A percentile compares a stretch with the other conserved stretches of the same genome.
These are phyloP conservation scores for Sebastolobus alascanus DNA, from an alignment of 2,797 vertebrate species.

Conservation along the genomic window DNA sequence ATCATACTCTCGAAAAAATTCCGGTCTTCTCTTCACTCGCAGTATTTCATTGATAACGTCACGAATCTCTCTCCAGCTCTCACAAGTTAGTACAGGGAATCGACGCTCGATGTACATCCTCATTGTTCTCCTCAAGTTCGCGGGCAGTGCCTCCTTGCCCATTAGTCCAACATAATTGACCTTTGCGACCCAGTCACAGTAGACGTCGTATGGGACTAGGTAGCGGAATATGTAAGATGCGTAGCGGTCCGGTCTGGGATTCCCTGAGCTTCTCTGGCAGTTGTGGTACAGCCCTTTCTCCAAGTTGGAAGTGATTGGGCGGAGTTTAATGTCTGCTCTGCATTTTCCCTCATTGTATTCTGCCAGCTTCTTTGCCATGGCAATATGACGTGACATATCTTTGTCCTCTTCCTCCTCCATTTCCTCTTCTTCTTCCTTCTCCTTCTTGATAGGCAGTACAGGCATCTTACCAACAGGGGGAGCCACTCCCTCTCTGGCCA, in stretches of 20 bases:
- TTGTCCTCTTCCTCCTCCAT: constrained; percentile 61
- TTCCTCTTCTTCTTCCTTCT: constrained; percentile 64
- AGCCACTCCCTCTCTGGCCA: constrained; percentile 67
- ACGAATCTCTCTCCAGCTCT: constrained; percentile 79
- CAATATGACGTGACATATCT: constrained; percentile 48
- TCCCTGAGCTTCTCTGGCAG: constrained; percentile 72
- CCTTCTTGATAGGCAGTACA: constrained; percentile 63
- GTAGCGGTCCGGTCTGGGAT: constrained; percentile 75
- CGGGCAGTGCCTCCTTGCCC: constrained; percentile 79
- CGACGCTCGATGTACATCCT: constrained; percentile 76
- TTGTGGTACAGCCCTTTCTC: constrained; percentile 76
- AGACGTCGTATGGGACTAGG: constrained; percentile 78
- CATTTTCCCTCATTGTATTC: constrained; percentile 78
- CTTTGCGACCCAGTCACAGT: constrained; percentile 79
- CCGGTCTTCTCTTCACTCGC: constrained; percentile 76
- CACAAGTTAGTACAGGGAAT: constrained; percentile 71
- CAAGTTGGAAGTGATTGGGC: constrained; percentile 70
- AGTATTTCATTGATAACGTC: constrained; percentile 82
- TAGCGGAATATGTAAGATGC: constrained; percentile 82
- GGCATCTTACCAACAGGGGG: constrained; percentile 76
- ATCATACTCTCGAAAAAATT: constrained; percentile 75
- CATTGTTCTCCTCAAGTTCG: constrained; percentile 75
- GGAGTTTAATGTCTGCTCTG: constrained; percentile 77
- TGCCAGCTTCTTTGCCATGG: constrained; percentile 73
- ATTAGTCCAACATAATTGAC: constrained; percentile 81